Conservation (phyloP, 2,797 vertebrate species). For the Anguilla pacifica region DNA sequence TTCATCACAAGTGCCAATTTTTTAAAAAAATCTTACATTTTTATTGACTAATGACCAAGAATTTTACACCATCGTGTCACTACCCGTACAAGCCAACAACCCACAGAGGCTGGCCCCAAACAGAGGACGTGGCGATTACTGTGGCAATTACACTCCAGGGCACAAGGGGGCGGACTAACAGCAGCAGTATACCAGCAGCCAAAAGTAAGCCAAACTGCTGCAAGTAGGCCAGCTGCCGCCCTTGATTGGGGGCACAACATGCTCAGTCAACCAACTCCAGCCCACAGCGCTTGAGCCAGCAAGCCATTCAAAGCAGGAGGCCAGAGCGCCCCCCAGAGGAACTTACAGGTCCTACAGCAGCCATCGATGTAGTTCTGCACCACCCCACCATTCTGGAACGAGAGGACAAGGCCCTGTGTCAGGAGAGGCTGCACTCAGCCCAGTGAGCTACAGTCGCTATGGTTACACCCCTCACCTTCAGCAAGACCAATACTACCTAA, state of each 20-base stretch:
- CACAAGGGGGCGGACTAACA: conserved; percentile 58
- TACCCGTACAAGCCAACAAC: conserved; percentile 18
- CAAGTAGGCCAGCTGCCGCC: conserved; percentile 37
- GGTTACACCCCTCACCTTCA: too few relatives aligned
- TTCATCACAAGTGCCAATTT: not conserved
- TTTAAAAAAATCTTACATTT: not conserved
- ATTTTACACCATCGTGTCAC: conserved; percentile 22
- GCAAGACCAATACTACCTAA: too few relatives aligned
- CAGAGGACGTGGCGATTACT: conserved; percentile 16
- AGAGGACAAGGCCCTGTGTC: conserved; percentile 58
- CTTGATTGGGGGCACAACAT: conserved; percentile 60
- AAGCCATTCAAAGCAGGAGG: conserved; percentile 61
- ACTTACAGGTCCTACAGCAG: conserved; percentile 99
- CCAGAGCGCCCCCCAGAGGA: conserved; percentile 48
- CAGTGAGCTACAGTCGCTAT: too few relatives aligned
- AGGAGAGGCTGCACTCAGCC: conserved; percentile 55
- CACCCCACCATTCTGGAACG: conserved; percentile 87
- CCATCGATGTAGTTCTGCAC: conserved; percentile 91
- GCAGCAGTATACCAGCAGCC: conserved; percentile 59
- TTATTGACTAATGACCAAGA: conserved; percentile 24
- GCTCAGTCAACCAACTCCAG: conserved; percentile 60
- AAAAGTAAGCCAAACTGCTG: conserved; percentile 59
- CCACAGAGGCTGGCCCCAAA: conserved; percentile 27
- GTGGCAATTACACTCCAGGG: conserved; percentile 66
- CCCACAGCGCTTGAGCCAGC: conserved; percentile 59